Base-by-base conservation (phyloP, 1,140 invertebrate genomes). In the Camponotus floridanus region DNA sequence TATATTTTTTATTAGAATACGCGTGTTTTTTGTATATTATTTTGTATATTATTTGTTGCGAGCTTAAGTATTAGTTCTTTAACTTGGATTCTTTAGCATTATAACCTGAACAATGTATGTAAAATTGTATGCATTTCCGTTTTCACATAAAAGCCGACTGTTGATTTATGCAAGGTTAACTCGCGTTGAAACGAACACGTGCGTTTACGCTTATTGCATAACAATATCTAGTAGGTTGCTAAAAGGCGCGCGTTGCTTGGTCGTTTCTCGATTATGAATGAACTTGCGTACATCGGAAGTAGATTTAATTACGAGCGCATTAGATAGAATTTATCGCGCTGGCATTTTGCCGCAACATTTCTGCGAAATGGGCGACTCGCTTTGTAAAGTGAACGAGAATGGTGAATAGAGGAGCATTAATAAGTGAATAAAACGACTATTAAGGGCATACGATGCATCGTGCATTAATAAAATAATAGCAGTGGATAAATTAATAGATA, bases 241-340 rank as follows among this genome's bases (percentile, higher is more conserved):
- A 39, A 57, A 74, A 39, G 15, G 5, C 31, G 13, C 51, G n/a
- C 55, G 33, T 76, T 39, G 6, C 45, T 57, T 18, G 67, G 57
- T 1, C 33, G 31, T 33, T 48, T 59, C 21, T 87, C 74, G 21
- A 7, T 64, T 51, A 26, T 57, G 48, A 87, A 76, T 71, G 64
- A 70, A 65, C 1, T 51, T n/a, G 61, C 42, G 59, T 55, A 65
- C 33, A 36, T 76, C 39, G 39, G 55, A 26, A 33, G 6, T 76
- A 21, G n/a, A 67, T 85, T 76, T 85, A 78, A 85, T 85, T 67
- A 57, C 31, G 42, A 13, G 45, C 13, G 45, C 45, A 55, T 76
- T 84, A 57, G 73, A 42, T 39, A 55, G 33, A 85, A 78, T 65
- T 76, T 85, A 76, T 85, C 9, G 73, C 6, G 73, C 6, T 85